Evolutionary conservation across 2,888 invertebrate genomes (phyloP).

Genomic region (Crepidodera aurea): DNA sequence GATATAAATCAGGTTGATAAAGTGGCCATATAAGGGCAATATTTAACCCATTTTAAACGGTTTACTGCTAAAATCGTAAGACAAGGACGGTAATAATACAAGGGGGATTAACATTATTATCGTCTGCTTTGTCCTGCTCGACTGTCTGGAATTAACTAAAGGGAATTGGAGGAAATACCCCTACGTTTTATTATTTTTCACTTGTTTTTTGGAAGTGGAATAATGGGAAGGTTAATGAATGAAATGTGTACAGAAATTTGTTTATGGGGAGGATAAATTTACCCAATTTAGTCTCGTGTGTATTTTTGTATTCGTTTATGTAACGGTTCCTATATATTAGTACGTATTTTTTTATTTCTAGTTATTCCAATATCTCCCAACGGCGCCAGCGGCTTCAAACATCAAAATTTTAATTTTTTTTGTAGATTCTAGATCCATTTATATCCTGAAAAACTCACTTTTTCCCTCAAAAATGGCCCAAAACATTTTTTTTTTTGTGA

Average conservation of each 20-base stretch:
- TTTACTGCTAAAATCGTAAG: constrained; percentile 34
- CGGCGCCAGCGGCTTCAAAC: too few species aligned
- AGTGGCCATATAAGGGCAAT: constrained; percentile 33
- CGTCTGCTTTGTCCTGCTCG: constrained; percentile 29
- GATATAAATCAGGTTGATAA: constrained; percentile 36
- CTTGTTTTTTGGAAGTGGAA: not conserved
- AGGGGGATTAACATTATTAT: constrained; percentile 34
- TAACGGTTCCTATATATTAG: too few species aligned
- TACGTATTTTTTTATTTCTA: too few species aligned
- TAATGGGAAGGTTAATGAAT: constrained; percentile 2
- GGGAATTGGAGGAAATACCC: constrained; percentile 9
- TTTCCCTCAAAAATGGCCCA: too few species aligned
- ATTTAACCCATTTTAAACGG: constrained; percentile 34
- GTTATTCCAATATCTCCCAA: too few species aligned
- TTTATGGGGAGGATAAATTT: constrained; percentile 2
- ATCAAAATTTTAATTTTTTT: too few species aligned
- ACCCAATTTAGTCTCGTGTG: not conserved
- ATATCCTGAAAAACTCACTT: too few species aligned
- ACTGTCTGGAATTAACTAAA: constrained; percentile 26
- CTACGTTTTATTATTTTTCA: constrained; percentile 5
- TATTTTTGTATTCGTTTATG: too few species aligned
- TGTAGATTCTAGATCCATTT: too few species aligned
- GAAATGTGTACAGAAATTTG: not conserved
- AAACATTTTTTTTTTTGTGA: too few species aligned
- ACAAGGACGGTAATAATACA: constrained; percentile 30